Evolutionary conservation across 1,140 invertebrate genomes (phyloP).

Genomic region (Luehdorfia chinensis): DNA sequence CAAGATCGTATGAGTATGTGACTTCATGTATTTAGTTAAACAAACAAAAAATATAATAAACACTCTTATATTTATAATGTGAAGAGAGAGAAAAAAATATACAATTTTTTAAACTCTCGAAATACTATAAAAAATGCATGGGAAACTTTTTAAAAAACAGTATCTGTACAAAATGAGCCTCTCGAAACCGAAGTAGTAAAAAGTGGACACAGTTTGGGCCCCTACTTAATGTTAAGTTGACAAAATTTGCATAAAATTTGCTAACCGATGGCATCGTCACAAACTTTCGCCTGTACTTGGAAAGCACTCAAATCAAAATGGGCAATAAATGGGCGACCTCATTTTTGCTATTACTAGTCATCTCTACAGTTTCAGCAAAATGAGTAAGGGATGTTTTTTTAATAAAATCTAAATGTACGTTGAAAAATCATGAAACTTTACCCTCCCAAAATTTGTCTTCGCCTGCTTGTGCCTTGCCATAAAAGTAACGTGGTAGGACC

Average conservation of each 20-base stretch:
- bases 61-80: too few relatives aligned
- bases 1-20: too few relatives aligned
- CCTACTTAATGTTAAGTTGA: constrained; percentile 60
- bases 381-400: not conserved
- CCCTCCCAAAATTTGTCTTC: too few relatives aligned
- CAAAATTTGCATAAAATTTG: constrained; percentile 69
- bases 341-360: constrained; percentile 26
- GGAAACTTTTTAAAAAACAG: not conserved
- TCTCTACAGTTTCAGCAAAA: not conserved
- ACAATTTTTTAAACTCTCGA: too few relatives aligned
- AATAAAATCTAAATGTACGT: not conserved
- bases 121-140: not conserved
- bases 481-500: not conserved
- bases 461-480: not conserved
- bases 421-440: not conserved
- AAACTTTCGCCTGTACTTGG: constrained; percentile 65
- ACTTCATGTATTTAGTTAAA: too few relatives aligned
- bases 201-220: constrained; percentile 58
- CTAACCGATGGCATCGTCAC: constrained; percentile 42
- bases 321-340: constrained; percentile 57
- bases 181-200: constrained; percentile 49
- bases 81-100: too few relatives aligned
- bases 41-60: too few relatives aligned
- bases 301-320: constrained; percentile 65
- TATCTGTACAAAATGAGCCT: not conserved